Evolutionary conservation across 2,888 invertebrate species (phyloP), one percentile per base, ranked within the genome.

Genomic region (Leptothorax acervorum): DNA sequence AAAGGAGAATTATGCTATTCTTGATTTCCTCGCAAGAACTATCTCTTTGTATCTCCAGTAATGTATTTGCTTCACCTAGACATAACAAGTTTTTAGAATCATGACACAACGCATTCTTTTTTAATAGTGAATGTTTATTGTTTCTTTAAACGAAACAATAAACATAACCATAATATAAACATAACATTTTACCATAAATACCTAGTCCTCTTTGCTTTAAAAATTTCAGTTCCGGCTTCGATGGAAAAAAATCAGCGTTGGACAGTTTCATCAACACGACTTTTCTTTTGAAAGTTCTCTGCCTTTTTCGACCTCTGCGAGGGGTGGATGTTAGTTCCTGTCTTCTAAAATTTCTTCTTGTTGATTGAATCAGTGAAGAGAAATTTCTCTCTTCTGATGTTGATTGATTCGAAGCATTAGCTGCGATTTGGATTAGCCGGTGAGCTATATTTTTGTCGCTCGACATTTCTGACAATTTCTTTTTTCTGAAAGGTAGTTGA

Each of bases 291-390:
- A 51, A 51, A 51, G 6, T 57, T 57, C 23, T 57, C 18, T 57
- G 55, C 5, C 12, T 23, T 3, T 57, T 57, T 57, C 55, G 55
- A 57, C 55, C 55, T 23, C 23, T 57, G 55, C 55, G 23, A 57
- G 23, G 12, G 12, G 12, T 23, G 23, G 23, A 23, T 57, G 55
- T 57, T 57, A 23, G 5, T 57, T 57, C 23, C 23, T 57, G 12
- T 57, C 11, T 57, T 57, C 12, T 57, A 57, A 57, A 57, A 57
- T 57, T 57, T 57, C 55, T 57, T 12, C 55, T 57, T 57, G 55
- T 57, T 57, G 23, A 57, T 57, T 57, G 23, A 57, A 57, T 57
- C 23, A 57, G 9, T 57, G 23, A 57, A 55, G 55, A 55, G 1
- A 55, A 55, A 23, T 23, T 55, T 55, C 12, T 55, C 8, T 55